phyloP scores from a whole-genome alignment of 35 echinoderm and acorn worm species.

The Strongylocentrotus purpuratus region DNA sequence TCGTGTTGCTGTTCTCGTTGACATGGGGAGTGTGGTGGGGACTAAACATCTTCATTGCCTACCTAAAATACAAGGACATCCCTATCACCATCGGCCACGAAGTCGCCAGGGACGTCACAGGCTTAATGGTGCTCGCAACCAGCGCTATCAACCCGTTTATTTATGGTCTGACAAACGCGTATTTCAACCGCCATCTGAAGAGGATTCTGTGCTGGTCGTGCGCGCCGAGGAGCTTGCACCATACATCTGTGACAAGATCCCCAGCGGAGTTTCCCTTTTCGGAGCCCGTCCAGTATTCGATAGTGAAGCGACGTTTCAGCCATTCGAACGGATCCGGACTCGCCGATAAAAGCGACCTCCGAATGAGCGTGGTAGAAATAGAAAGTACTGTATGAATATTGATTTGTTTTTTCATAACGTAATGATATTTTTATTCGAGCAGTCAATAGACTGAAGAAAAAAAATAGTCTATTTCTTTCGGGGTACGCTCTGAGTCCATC shows the following conservation, averaged over 20 bases:
- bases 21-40: conserved; percentile 23
- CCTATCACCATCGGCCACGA: background rate
- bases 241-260: background rate
- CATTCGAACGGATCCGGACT: background rate
- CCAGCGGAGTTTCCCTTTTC: background rate
- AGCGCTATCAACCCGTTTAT: conserved; percentile 33
- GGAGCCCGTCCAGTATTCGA: background rate
- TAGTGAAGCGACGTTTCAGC: background rate
- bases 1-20: background rate
- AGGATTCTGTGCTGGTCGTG: background rate
- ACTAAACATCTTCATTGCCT: conserved; percentile 19
- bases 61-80: background rate
- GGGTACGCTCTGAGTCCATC: no score
- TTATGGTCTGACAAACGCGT: background rate
- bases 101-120: background rate
- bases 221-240: background rate
- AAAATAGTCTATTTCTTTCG: no score
- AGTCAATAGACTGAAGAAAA: no score
- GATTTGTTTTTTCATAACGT: no score
- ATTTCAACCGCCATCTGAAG: conserved; percentile 34
- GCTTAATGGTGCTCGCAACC: background rate
- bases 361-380: background rate
- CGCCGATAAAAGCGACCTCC: background rate
- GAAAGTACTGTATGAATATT: background rate
- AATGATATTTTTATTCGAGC: no score